A percentile compares a stretch with the other conserved stretches of the same genome.
These are phyloP conservation scores for Camponotus pennsylvanicus DNA, from an alignment of 1,140 invertebrate genomes.

Conservation along the genomic window DNA sequence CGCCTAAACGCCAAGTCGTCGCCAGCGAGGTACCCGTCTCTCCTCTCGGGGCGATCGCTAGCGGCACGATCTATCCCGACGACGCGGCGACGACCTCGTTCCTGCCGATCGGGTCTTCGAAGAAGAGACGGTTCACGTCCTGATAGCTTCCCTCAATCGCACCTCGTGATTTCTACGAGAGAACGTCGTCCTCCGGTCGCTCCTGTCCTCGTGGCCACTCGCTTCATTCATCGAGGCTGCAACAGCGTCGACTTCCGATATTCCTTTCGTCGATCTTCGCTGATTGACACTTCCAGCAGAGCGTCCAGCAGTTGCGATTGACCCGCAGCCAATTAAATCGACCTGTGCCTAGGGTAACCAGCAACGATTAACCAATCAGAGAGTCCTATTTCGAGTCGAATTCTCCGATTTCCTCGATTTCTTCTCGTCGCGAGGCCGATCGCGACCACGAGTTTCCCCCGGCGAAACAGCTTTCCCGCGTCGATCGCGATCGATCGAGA, in stretches of 20 bases:
- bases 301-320: no score
- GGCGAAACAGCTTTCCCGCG: conserved; percentile 15
- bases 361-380: no score
- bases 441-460: neutral
- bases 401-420: neutral
- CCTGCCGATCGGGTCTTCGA: neutral
- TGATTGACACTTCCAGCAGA: neutral
- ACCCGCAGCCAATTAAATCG: no score
- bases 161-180: neutral
- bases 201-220: neutral
- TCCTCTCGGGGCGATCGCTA: conserved; percentile 32
- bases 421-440: no score
- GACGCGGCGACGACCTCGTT: conserved; percentile 2
- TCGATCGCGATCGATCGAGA: conserved; percentile 33
- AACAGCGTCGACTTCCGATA: no score
- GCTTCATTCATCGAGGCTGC: conserved; percentile 22
- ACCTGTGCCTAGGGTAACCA: no score
- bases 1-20: conserved; percentile 76
- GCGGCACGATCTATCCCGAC: conserved; percentile 33
- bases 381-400: no score
- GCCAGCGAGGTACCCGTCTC: conserved; percentile 12
- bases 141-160: neutral
- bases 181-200: neutral
- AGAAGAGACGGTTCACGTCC: no score
- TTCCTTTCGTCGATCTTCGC: neutral